A percentile compares a stretch with the other conserved stretches of the same genome.
Evolutionary conservation across 2,888 invertebrate genomes (phyloP).

Genomic region (Stenodema calcarata): DNA sequence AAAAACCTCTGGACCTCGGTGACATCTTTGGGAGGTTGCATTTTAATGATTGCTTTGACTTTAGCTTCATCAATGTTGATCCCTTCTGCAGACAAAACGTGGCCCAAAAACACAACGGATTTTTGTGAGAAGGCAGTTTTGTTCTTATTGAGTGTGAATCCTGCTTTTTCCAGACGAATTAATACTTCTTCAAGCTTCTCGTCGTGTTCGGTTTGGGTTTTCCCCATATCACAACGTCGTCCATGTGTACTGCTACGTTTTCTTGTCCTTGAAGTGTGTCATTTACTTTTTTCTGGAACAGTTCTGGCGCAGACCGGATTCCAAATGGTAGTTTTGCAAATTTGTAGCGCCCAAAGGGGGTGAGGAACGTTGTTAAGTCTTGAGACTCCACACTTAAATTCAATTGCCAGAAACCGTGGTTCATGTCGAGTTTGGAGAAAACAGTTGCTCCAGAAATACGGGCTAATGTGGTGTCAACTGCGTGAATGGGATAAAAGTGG

Average conservation of each 20-base stretch:
- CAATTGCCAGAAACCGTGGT: conserved; percentile 11
- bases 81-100: conserved; percentile 50
- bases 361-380: conserved; percentile 56
- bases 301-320: conserved; percentile 50
- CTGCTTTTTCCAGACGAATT: neutral
- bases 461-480: neutral
- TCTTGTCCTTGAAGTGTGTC: conserved; percentile 51
- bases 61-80: conserved; percentile 44
- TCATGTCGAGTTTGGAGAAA: neutral
- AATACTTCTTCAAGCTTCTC: conserved; percentile 8
- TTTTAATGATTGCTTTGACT: conserved; percentile 47
- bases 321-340: conserved; percentile 57
- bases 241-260: conserved; percentile 52
- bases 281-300: conserved; percentile 51
- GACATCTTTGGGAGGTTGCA: conserved; percentile 28
- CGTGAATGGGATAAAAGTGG: too few relatives aligned
- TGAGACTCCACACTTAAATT: conserved; percentile 53
- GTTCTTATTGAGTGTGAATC: conserved; percentile 55
- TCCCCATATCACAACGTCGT: conserved; percentile 56
- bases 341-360: conserved; percentile 56
- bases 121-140: conserved; percentile 52
- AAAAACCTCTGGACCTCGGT: conserved; percentile 45
- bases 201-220: conserved; percentile 55
- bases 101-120: conserved; percentile 56
- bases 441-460: neutral